Evolutionary conservation across 2,888 invertebrate genomes (phyloP).

Genomic region (Charanyca ferruginea): DNA sequence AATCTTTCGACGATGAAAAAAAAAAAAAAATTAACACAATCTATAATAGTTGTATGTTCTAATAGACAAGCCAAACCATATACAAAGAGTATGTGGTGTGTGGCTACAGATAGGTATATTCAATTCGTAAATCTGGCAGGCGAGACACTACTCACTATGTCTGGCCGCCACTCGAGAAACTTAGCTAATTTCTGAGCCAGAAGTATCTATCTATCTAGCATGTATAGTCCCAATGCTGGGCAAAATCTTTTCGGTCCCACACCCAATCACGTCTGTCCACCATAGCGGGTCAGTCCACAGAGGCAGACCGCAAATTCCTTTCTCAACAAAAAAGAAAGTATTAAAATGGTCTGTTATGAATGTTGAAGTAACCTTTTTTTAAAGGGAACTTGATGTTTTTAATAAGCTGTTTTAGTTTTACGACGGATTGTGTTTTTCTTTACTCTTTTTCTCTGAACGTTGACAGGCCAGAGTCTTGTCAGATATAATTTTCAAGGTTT

Average conservation of each 20-base stretch:
- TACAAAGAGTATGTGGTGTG: too few species aligned
- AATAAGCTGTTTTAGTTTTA: background rate
- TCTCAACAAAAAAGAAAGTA: slow-evolving; percentile 26
- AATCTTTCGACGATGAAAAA: too few species aligned
- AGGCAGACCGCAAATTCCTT: slow-evolving; percentile 36
- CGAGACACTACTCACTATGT: slow-evolving; percentile 41
- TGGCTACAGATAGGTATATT: background rate
- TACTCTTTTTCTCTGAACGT: background rate
- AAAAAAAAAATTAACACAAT: too few species aligned
- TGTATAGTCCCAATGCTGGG: too few species aligned
- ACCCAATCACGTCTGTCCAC: too few species aligned
- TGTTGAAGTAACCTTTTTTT: background rate
- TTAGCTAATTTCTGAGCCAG: slow-evolving; percentile 57
- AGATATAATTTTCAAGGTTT: too few species aligned
- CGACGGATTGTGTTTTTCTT: background rate
- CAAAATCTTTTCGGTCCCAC: too few species aligned
- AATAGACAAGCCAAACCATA: background rate
- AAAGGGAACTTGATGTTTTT: background rate
- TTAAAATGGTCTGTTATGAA: background rate
- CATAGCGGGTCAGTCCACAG: too few species aligned
- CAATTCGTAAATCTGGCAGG: slow-evolving; percentile 31
- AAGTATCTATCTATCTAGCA: background rate
- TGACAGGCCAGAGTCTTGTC: background rate
- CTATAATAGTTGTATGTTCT: background rate
- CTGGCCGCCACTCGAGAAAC: slow-evolving; percentile 32